Percentiles rank a stretch among this genome's conserved stretches.
Conservation (phyloP, 2,113 vertebrate genomes). For the Brienomyrus longianalis region DNA sequence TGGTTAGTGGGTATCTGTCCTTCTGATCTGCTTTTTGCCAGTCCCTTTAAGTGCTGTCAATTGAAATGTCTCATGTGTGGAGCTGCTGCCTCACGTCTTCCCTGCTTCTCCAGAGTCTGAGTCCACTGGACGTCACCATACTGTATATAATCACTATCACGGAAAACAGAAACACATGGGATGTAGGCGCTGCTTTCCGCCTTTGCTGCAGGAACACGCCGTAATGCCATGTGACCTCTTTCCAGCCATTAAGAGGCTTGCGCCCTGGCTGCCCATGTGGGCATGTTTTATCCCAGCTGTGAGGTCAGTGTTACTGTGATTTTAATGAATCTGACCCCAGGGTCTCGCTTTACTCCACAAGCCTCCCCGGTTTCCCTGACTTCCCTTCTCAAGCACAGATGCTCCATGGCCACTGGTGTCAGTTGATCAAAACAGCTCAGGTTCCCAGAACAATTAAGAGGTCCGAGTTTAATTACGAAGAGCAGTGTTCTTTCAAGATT, state of each 20-base stretch:
- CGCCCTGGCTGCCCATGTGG: background rate
- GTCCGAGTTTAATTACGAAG: background rate
- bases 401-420: background rate
- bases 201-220: background rate
- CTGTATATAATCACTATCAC: background rate
- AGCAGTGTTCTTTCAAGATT: background rate
- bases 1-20: background rate
- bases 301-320: background rate
- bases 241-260: background rate
- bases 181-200: background rate
- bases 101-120: background rate
- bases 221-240: background rate
- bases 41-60: no score
- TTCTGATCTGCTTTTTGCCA: background rate
- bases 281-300: background rate
- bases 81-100: background rate
- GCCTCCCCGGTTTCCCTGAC: background rate
- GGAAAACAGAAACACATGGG: background rate
- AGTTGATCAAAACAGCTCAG: background rate
- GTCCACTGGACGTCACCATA: background rate
- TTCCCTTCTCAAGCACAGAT: background rate
- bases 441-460: background rate
- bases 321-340: background rate
- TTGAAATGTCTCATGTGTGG: background rate
- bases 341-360: background rate